Conservation (phyloP, 2,113 vertebrate species). For the Ceyx melanurus region DNA sequence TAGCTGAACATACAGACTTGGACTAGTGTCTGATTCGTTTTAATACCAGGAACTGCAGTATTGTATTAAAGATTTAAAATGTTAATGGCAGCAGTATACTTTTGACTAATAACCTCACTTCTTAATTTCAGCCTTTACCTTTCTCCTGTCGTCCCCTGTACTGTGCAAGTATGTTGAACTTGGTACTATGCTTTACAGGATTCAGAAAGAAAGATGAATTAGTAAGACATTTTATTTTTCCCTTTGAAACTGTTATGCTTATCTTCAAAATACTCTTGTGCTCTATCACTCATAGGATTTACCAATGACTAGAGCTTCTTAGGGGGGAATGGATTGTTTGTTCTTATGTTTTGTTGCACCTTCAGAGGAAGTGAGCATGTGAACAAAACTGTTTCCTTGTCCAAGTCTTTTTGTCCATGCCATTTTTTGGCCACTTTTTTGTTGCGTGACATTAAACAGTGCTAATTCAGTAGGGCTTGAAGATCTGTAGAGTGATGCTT, state of each 20-base stretch:
- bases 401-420: not conserved
- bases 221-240: conserved; percentile 76
- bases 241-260: not conserved
- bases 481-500: not conserved
- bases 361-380: not conserved
- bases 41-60: not conserved
- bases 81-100: not conserved
- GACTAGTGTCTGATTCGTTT: not conserved
- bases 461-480: not conserved
- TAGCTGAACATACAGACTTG: not conserved
- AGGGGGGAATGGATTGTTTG: not conserved
- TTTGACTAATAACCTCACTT: not conserved
- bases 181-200: conserved; percentile 94
- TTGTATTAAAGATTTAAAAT: not conserved
- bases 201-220: conserved; percentile 95
- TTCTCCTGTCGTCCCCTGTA: conserved; percentile 93
- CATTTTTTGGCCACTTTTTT: not conserved
- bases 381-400: not conserved
- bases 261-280: not conserved
- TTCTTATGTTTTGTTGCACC: not conserved
- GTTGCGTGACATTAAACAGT: not conserved
- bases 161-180: conserved; percentile 90
- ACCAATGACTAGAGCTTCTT: accelerated
- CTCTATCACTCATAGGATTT: not conserved
- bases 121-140: conserved; percentile 83